Evolutionary conservation across 2,113 vertebrate genomes (phyloP), one percentile per base, ranked within the genome.

Genomic region (Willisornis vidua): DNA sequence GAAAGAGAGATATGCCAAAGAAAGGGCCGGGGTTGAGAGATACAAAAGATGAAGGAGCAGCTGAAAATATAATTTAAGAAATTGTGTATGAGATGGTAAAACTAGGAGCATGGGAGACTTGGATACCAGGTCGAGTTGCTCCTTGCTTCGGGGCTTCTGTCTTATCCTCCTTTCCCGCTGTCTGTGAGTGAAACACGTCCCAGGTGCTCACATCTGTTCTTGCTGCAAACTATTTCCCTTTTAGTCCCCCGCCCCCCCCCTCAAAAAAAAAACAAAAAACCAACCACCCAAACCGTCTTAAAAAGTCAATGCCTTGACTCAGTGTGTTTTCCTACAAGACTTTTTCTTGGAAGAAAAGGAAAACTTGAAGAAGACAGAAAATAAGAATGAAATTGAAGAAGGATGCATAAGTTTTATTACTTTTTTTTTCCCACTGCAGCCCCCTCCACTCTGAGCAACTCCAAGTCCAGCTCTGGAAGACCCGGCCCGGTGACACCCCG

Each of bases 401-500:
- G 28, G 12, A 59, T 15, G 33, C 9, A 3, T 7, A 61, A 41
- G 18, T 39, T 85, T 82, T 55, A 23, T 6, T 3, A 35, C 3
- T 63, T 23, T 29, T 31, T 26, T 26, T 51, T 26, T 17, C 17
- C 31, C 26, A 18, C 31, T 0, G 0, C 3, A 1, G 9, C 1
- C 5, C 9, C 12, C 11, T 81, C 28, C 8, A 0, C 17, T 5
- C n/a, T 2, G 2, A 45, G 10, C 48, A 49, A 49, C 25, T 24
- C 19, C 41, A 31, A 83, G n/a, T 3, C 18, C 33, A 74, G 25
- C 19, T 41, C 19, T 59, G 39, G 10, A 49, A 65, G 12, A 52
- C 1, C 1, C 1, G 1, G 12, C 12, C 16, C 2, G 0, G 5
- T 29, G 76, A 68, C 31, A 41, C 1, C 25, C 41, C 22, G 0